A percentile compares a stretch with the other conserved stretches of the same genome.
These are phyloP conservation scores for Microcebus ravelobensis DNA, from an alignment of 2,113 vertebrate species.

Conservation along the genomic window DNA sequence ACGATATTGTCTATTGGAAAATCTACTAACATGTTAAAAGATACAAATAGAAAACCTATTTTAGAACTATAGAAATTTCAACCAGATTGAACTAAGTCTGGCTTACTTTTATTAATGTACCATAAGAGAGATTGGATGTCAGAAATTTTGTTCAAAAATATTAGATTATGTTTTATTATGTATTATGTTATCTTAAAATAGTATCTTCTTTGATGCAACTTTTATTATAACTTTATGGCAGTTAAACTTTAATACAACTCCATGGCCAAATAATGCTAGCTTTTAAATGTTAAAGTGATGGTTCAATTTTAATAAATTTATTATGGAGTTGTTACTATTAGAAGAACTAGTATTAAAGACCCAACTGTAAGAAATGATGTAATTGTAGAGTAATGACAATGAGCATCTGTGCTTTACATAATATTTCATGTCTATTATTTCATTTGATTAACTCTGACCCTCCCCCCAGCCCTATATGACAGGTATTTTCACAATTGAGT, in stretches of 20 bases:
- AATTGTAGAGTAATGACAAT: background rate
- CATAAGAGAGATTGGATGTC: background rate
- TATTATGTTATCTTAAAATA: background rate
- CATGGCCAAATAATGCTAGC: background rate
- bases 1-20: background rate
- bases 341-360: background rate
- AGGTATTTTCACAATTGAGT: background rate
- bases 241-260: background rate
- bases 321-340: background rate
- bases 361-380: background rate
- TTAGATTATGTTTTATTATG: slow-evolving; percentile 2
- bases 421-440: background rate
- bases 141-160: background rate
- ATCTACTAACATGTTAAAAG: background rate
- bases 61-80: background rate
- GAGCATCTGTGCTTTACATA: background rate
- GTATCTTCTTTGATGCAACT: background rate
- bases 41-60: background rate
- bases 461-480: background rate
- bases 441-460: background rate
- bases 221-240: slow-evolving; percentile 18
- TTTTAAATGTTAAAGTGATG: slow-evolving; percentile 31
- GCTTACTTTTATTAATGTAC: background rate
- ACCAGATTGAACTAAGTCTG: background rate
- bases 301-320: slow-evolving; percentile 48